Conservation (phyloP, 2,797 vertebrate species). For the Artibeus jamaicensis region DNA sequence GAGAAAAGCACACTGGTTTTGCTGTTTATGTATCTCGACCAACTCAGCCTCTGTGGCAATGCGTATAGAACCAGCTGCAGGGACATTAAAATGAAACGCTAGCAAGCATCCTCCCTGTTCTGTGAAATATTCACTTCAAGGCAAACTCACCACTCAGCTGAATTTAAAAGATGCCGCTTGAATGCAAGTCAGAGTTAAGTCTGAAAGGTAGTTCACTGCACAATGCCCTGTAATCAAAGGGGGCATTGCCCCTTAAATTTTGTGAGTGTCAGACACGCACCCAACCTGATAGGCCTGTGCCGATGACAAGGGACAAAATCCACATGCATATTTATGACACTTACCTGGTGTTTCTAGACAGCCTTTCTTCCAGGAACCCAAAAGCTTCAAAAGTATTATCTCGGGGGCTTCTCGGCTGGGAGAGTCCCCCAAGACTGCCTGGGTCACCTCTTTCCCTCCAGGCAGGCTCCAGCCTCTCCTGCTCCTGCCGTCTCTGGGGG, state of each 20-base stretch:
- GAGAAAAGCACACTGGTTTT: constrained; percentile 46
- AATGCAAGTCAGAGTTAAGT: constrained; percentile 46
- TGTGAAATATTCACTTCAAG: constrained; percentile 30
- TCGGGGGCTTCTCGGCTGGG: background rate
- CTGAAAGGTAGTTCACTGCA: constrained; percentile 41
- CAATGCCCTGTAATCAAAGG: constrained; percentile 59
- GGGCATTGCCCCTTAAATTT: constrained; percentile 47
- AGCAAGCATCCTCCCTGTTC: constrained; percentile 18
- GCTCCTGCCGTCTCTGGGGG: background rate
- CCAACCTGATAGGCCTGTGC: background rate
- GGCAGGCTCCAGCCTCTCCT: background rate
- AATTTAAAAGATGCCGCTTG: constrained; percentile 31
- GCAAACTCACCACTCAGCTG: constrained; percentile 37
- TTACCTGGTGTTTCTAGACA: background rate
- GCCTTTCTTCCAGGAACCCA: constrained; percentile 39
- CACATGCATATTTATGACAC: constrained; percentile 47
- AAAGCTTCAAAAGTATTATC: constrained; percentile 2
- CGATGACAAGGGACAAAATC: background rate
- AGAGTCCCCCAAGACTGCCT: background rate
- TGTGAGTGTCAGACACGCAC: constrained; percentile 50
- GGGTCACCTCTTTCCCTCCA: background rate
- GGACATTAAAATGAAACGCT: constrained; percentile 61
- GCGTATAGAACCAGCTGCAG: constrained; percentile 37
- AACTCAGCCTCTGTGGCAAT: constrained; percentile 52
- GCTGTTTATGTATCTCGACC: constrained; percentile 55